Evolutionary conservation across 2,888 invertebrate species (phyloP), one percentile per base, ranked within the genome.

Genomic region (Heliconius aoede): DNA sequence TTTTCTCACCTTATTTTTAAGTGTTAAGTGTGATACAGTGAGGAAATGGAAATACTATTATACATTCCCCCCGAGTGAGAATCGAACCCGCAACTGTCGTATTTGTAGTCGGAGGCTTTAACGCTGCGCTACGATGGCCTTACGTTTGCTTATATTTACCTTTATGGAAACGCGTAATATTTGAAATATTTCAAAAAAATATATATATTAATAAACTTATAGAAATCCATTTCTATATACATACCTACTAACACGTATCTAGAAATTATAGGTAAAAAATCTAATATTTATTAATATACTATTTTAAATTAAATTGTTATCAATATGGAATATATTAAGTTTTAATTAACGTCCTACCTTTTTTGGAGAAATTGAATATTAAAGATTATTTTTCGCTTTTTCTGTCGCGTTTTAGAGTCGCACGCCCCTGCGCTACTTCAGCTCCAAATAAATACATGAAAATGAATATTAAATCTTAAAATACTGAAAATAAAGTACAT

Each of bases 261-360:
- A n/a, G n/a, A 51, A 30, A 13, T n/a, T 5, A 26, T 51, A 21
- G 28, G 30, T 9, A 51, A 55, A 69, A 32, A 5, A 55, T 5
- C 5, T 18, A 7, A 55, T n/a, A 55, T 55, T 24, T 24, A n/a
- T 15, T 30, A 55, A 69, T 69, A n/a, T 32, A 69, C 26, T 40
- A n/a, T 32, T 68, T 4, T 15, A 69, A 32, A 30, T n/a, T 51
- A 69, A 55, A 32, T 55, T 69, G n/a, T 69, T 69, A 69, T 69
- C 30, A 55, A 69, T 69, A 69, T 55, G 73, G 73, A 74, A 77
- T 79, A 74, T 72, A 69, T 69, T 69, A 65, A 26, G 26, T 36
- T 60, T 28, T 72, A 72, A 55, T 69, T n/a, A 69, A 69, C 30
- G 15, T 8, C 24, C 30, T 55, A 55, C 30, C 7, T 32, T 55